A percentile compares a stretch with the other conserved stretches of the same genome.
phyloP scores from a whole-genome alignment of 2,888 invertebrate genomes.

The Polyploca ridens region DNA sequence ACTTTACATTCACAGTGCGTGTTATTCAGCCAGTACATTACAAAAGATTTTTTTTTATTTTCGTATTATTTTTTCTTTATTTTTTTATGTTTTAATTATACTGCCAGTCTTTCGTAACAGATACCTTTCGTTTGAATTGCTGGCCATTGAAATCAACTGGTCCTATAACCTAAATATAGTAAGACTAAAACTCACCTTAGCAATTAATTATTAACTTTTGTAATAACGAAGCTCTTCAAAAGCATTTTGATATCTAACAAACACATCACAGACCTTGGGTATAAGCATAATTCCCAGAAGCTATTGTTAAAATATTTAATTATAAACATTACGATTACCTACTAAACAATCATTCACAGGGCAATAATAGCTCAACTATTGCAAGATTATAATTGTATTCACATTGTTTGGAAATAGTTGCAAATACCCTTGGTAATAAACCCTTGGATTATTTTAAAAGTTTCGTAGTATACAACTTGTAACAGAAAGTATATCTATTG shows the following conservation, averaged over 20 bases:
- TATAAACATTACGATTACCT: slow-evolving; percentile 32
- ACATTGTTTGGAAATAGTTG: slow-evolving; percentile 31
- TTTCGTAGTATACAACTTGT: neutral
- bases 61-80: too few species aligned
- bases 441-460: neutral
- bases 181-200: neutral
- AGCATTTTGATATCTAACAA: slow-evolving; percentile 31
- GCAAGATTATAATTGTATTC: slow-evolving; percentile 34
- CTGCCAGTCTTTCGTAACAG: too few species aligned
- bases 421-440: neutral
- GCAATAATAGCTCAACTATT: slow-evolving; percentile 32
- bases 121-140: too few species aligned
- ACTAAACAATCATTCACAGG: slow-evolving; percentile 41
- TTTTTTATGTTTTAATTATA: too few species aligned
- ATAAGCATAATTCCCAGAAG: slow-evolving; percentile 34
- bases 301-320: slow-evolving; percentile 32
- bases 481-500: too few species aligned
- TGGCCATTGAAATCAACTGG: too few species aligned
- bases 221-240: slow-evolving; percentile 3
- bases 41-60: too few species aligned
- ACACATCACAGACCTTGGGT: slow-evolving; percentile 22
- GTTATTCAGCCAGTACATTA: too few species aligned
- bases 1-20: too few species aligned
- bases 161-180: neutral
- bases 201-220: neutral